Evolutionary conservation across 2,888 invertebrate genomes (phyloP), one percentile per base, ranked within the genome.

Genomic region (Plagodis dolabraria): DNA sequence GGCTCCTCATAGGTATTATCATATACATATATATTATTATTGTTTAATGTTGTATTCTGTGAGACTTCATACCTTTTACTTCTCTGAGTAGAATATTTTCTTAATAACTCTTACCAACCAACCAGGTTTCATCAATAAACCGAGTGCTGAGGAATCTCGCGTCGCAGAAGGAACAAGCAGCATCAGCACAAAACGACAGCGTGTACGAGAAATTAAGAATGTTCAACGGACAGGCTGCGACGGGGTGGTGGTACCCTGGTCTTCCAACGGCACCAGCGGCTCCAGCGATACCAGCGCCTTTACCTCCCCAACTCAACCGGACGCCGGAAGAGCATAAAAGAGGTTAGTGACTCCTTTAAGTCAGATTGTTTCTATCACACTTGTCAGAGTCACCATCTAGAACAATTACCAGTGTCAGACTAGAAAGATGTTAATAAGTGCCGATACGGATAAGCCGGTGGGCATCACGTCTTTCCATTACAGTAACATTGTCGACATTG

Each of bases 81-180:
- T 4, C 22, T 22, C 4, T 22, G 22, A 22, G 22, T 22, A 22
- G 22, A 4, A 22, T 22, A 22, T 1, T 22, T 22, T 22, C 4
- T 22, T 22, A 22, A 22, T 22, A 1, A 22, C n/a, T n/a, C n/a
- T n/a, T 22, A 44, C 46, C 44, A 43, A 8, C 44, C 94, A 45
- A 22, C 38, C 94, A 99, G 98, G 98, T 99, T 70, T 99, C 99
- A 66, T 99, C 98, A 80, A 99, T 99, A 89, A 99, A 99, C 94
- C 96, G 99, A 75, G 99, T 99, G 64, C 94, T 99, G 60, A 94
- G 99, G 67, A 99, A 99, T 93, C 94, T 99, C 77, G 98, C 99
- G 34, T 97, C 98, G 52, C 98, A 98, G 90, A 99, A 99, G 89
- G 99, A 98, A 91, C 98, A 98, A 87, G 97, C 97, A 75, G 95